phyloP scores from a whole-genome alignment of 2,797 vertebrate genomes.

The Ctenosaura bakeri region DNA sequence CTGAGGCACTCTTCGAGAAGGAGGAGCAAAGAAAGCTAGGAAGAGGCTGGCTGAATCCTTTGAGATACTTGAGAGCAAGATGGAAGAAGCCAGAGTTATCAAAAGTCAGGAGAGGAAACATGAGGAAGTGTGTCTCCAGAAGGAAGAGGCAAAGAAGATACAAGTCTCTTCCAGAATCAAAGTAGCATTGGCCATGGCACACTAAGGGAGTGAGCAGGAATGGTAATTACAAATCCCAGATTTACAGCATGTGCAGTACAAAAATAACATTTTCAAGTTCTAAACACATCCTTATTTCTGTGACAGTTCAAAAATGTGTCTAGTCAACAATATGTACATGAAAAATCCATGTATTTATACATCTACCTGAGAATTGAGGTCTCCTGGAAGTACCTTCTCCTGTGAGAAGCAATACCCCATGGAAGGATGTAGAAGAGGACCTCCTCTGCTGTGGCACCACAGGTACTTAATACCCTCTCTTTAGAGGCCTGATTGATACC shows the following conservation, averaged over 20 bases:
- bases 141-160: not conserved
- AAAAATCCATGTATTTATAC: no score
- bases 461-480: no score
- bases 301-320: not conserved
- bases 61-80: not conserved
- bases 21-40: not conserved
- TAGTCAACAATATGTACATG: no score
- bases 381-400: no score
- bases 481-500: no score
- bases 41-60: not conserved
- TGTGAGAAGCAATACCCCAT: no score
- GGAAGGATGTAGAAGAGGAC: no score
- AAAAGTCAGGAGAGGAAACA: not conserved
- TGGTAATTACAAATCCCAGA: no score
- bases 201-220: not conserved
- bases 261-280: not conserved
- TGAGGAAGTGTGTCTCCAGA: not conserved
- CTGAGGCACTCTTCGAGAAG: not conserved
- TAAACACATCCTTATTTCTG: not conserved
- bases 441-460: no score
- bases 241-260: no score
- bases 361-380: no score
- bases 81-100: not conserved
- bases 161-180: not conserved
- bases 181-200: not conserved